phyloP scores from a whole-genome alignment of 2,113 vertebrate genomes.

The Micromys minutus region DNA sequence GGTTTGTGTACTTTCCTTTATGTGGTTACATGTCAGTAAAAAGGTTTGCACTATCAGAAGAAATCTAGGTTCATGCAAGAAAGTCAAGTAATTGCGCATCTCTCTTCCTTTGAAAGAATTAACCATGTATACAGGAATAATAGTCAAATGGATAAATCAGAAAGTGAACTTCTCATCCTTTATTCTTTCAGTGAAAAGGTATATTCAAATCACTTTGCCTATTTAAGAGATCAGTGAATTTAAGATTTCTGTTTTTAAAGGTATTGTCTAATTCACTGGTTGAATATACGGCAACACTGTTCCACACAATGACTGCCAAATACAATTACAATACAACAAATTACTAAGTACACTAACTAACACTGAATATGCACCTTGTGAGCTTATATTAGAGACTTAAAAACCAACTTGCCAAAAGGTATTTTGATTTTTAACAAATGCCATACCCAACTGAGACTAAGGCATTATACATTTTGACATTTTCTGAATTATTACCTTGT shows the following conservation, averaged over 20 bases:
- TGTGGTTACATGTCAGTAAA: neutral
- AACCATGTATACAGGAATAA: neutral
- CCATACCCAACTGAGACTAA: constrained; percentile 43
- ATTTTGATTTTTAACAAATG: constrained; percentile 61
- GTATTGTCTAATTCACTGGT: neutral
- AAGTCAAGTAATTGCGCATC: constrained; percentile 1
- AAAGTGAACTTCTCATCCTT: neutral
- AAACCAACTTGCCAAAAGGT: constrained; percentile 26
- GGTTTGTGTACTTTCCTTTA: neutral
- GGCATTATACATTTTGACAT: constrained; percentile 56
- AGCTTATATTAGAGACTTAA: constrained; percentile 22
- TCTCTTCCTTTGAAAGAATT: neutral
- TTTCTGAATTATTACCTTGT: constrained; percentile 53
- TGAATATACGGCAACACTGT: neutral
- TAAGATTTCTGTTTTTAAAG: constrained; percentile 32
- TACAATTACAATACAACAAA: neutral
- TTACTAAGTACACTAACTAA: constrained; percentile 17
- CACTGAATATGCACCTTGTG: neutral
- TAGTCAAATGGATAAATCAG: neutral
- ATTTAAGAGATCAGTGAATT: neutral
- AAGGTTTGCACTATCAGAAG: neutral
- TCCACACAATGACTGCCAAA: neutral
- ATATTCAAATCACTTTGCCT: constrained; percentile 34
- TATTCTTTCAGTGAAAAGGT: constrained; percentile 52
- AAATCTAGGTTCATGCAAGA: neutral